Evolutionary conservation across 2,113 vertebrate genomes (phyloP).

Genomic region (Mustelus asterias): DNA sequence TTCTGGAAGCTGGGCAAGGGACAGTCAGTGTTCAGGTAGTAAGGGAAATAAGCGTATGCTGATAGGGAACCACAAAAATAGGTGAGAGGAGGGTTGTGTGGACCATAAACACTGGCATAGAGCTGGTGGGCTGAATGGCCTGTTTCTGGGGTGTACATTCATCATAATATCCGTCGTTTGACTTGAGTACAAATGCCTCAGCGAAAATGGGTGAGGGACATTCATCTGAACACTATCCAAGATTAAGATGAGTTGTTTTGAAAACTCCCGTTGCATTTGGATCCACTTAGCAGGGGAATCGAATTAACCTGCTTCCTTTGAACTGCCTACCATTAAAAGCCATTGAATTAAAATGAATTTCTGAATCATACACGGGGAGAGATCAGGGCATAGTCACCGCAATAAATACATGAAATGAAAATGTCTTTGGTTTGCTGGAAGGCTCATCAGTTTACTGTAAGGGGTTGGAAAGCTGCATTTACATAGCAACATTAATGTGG

Average conservation of each 20-base stretch:
- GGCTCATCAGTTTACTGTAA: not conserved
- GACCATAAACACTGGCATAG: no score
- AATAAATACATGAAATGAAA: not conserved
- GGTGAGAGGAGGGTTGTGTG: not conserved
- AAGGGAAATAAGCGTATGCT: not conserved
- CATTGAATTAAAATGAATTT: not conserved
- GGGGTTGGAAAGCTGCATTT: not conserved
- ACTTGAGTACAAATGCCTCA: not conserved
- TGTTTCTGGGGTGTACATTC: not conserved
- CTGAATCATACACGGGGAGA: not conserved
- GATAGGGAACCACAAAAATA: not conserved
- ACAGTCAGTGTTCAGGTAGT: not conserved
- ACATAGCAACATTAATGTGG: not conserved
- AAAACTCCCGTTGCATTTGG: not conserved
- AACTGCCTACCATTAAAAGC: slow-evolving; percentile 2
- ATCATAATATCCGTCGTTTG: not conserved
- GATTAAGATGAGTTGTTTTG: slow-evolving; percentile 8
- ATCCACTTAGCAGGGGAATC: not conserved
- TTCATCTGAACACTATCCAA: not conserved
- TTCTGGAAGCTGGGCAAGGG: no score
- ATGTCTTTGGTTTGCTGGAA: not conserved
- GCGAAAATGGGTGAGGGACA: not conserved
- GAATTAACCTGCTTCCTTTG: slow-evolving; percentile 1
- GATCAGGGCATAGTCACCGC: not conserved
- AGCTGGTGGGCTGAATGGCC: not conserved